Base-by-base conservation (phyloP, 2,888 invertebrate genomes). In the Elgonia sp. region DNA sequence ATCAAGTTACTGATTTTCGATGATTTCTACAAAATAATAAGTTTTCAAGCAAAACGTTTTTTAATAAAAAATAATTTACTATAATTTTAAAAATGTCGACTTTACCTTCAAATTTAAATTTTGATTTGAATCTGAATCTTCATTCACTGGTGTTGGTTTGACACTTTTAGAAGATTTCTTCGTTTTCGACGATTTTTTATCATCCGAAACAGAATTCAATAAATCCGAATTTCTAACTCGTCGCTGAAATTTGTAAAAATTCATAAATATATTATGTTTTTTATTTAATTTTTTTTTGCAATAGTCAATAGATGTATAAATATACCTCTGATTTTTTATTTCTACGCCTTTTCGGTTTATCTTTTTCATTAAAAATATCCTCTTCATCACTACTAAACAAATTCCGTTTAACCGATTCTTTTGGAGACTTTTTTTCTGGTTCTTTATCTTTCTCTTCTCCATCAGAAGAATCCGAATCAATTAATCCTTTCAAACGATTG, bases 1-100 rank as follows among this genome's bases (percentile, higher is more conserved):
- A 84, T 84, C 29, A 84, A n/a, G 42, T 75, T 57, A 62, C 20
- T 62, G 29, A 84, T 60, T 69, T 67, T 70, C 1, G 73, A 37
- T 2, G 39, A 14, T 39, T 62, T 62, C 62, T 62, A 37, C 37
- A 29, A 62, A 62, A 39, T 5, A 62, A 53, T 53, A 53, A 16
- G 18, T 0, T n/a, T 53, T 16, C n/a, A n/a, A 53, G n/a, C n/a
- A n/a, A 53, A 53, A 53, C 2, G n/a, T n/a, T 53, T n/a, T n/a
- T 53, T n/a, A n/a, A n/a, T n/a, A n/a, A n/a, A n/a, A n/a, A 7
- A 53, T 53, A 5, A 46, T 5, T 53, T 53, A 53, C n/a, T 53
- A 53, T 8, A 18, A 53, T 9, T 65, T 18, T 65, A 10, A 18
- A 42, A 50, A 69, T 50, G 5, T 20, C 21, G 7, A 18, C 69